Conservation (phyloP, 1,140 invertebrate species). For the Cardiocondyla obscurior region DNA sequence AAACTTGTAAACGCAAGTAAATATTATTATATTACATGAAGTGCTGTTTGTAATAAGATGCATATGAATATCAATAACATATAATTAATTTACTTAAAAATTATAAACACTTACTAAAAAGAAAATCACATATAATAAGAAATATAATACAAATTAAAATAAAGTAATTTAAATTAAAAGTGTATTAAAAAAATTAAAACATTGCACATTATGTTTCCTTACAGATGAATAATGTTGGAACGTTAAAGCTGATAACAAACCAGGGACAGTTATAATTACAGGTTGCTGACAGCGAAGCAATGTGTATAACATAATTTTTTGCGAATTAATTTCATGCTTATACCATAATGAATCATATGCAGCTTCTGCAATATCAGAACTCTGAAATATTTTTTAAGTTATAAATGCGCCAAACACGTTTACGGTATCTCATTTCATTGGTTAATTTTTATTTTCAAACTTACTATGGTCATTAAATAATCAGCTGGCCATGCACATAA, state of each 20-base stretch:
- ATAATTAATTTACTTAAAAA: neutral
- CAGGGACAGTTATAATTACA: constrained; percentile 60
- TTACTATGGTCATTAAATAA: constrained; percentile 27
- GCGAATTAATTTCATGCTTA: neutral
- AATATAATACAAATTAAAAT: neutral
- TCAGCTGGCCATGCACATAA: constrained; percentile 51
- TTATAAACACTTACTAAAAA: neutral
- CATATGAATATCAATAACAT: neutral
- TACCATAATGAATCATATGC: constrained; percentile 23
- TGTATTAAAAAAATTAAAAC: neutral
- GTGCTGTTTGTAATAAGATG: no score
- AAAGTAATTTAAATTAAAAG: neutral
- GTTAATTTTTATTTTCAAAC: neutral
- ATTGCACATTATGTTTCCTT: neutral
- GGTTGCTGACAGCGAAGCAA: constrained; percentile 60
- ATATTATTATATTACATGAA: neutral
- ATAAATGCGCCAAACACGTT: neutral
- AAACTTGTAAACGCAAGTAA: neutral
- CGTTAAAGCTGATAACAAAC: constrained; percentile 5
- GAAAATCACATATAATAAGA: neutral
- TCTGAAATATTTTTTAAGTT: constrained; percentile 9
- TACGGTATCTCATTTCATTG: neutral
- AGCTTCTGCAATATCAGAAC: neutral
- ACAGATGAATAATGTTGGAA: constrained; percentile 20
- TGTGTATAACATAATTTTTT: neutral